Percentiles rank a stretch among this genome's conserved stretches.
Evolutionary conservation across 2,888 invertebrate species (phyloP).

Genomic region (Noctuana brunneofusca): DNA sequence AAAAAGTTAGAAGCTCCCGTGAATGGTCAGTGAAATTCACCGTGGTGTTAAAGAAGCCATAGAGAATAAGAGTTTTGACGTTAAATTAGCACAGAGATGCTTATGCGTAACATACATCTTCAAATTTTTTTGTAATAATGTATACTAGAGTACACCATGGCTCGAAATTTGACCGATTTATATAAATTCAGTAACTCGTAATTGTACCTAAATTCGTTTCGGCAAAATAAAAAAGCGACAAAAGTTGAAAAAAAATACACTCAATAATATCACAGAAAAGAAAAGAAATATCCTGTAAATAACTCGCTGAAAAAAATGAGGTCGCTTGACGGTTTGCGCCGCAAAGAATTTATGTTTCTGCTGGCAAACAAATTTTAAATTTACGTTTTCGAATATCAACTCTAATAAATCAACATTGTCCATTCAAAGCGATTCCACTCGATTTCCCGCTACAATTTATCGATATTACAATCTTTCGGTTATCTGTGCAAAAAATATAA

Average conservation of each 20-base stretch:
- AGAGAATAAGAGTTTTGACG: neutral
- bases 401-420: conserved; percentile 51
- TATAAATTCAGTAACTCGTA: no score
- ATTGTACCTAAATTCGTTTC: no score
- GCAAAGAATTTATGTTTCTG: conserved; percentile 44
- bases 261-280: conserved; percentile 36
- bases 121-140: no score
- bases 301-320: conserved; percentile 38
- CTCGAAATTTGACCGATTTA: no score
- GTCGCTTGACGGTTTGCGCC: conserved; percentile 33
- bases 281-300: conserved; percentile 30
- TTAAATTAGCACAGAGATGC: no score
- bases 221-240: conserved; percentile 9
- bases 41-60: neutral
- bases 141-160: no score
- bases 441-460: conserved; percentile 49
- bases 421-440: conserved; percentile 51
- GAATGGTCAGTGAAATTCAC: neutral
- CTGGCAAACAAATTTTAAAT: conserved; percentile 36
- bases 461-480: conserved; percentile 48
- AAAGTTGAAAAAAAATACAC: conserved; percentile 30
- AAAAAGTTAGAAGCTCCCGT: neutral
- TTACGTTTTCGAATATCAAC: conserved; percentile 42
- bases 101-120: no score
- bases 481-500: conserved; percentile 48